Evolutionary conservation across 2,888 invertebrate genomes (phyloP).

Genomic region (Sarcophaga variegata): DNA sequence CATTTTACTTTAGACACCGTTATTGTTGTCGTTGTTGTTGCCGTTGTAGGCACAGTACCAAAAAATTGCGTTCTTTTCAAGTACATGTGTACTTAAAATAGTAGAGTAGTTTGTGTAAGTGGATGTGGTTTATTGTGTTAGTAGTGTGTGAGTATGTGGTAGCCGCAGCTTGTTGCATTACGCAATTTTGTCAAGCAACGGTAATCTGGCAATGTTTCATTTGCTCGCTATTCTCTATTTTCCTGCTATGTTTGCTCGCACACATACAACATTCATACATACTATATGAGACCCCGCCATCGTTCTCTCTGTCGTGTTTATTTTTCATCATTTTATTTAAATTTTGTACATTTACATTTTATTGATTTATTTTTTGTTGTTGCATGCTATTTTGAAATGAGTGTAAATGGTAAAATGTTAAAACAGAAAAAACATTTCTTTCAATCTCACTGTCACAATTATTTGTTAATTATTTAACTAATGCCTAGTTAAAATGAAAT

Average conservation of each 20-base stretch:
- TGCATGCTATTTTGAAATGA: too few relatives aligned
- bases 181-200: conserved; percentile 39
- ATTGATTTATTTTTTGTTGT: conserved; percentile 44
- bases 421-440: background rate
- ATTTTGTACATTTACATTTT: conserved; percentile 48
- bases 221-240: background rate
- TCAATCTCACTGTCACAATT: background rate
- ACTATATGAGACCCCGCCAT: conserved; percentile 38
- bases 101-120: background rate
- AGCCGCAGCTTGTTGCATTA: conserved; percentile 62
- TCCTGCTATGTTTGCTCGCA: conserved; percentile 4
- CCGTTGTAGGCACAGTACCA: background rate
- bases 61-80: conserved; percentile 27
- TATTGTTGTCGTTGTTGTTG: background rate
- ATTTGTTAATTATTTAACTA: too few relatives aligned
- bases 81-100: conserved; percentile 33
- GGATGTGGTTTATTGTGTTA: background rate
- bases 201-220: conserved; percentile 38
- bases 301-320: background rate
- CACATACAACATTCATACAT: background rate
- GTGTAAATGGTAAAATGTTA: background rate
- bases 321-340: background rate
- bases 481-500: too few relatives aligned
- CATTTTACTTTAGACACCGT: background rate
- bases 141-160: background rate